phyloP scores from a whole-genome alignment of 2,888 invertebrate species.

The Agrochola circellaris region DNA sequence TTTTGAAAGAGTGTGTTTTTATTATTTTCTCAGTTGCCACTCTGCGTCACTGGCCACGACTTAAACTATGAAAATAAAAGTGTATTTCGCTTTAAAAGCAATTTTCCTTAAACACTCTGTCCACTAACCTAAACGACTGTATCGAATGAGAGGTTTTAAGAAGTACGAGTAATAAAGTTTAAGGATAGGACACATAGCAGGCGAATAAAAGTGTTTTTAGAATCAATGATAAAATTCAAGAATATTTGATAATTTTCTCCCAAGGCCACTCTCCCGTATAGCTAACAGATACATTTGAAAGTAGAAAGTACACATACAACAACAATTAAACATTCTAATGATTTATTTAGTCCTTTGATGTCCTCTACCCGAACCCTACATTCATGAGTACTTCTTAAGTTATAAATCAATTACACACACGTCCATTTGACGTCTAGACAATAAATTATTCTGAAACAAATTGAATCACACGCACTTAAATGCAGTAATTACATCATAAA shows the following conservation, averaged over 20 bases:
- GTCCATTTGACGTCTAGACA: constrained; percentile 35
- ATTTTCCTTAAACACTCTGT: background rate
- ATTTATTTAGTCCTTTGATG: background rate
- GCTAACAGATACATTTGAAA: constrained; percentile 1
- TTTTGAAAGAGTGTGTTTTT: background rate
- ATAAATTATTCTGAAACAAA: constrained; percentile 58
- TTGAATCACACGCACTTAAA: constrained; percentile 40
- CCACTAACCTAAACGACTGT: background rate
- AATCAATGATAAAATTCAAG: background rate
- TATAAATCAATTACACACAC: constrained; percentile 35
- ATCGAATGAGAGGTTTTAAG: background rate
- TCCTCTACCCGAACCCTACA: background rate
- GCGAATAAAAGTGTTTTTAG: background rate
- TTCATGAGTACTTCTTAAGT: background rate
- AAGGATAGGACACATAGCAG: background rate
- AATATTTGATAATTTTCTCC: background rate
- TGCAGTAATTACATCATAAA: constrained; percentile 62
- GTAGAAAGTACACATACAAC: background rate
- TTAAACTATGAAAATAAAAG: background rate
- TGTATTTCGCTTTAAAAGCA: too few relatives aligned
- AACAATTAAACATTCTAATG: background rate
- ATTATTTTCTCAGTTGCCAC: background rate
- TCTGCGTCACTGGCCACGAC: background rate
- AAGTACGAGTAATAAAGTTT: background rate
- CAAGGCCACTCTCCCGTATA: background rate